These are phyloP conservation scores for Pyrocoelia pectoralis DNA, from an alignment of 2,888 invertebrate species.

Conservation along the genomic window DNA sequence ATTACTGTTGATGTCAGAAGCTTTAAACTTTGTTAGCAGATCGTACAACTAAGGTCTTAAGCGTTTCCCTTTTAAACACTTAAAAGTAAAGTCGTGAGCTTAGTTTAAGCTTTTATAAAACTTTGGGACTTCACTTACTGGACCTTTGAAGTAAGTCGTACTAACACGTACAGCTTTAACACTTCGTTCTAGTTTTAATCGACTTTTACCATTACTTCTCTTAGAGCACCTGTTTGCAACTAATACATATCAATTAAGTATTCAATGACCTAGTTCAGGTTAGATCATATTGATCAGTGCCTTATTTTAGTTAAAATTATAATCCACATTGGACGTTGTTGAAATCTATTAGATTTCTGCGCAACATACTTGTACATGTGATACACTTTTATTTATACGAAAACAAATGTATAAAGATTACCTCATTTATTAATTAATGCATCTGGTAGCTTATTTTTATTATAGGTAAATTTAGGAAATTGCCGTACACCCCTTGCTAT, in stretches of 20 bases:
- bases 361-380: constrained; percentile 7
- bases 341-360: constrained; percentile 22
- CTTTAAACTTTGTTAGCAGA: no score
- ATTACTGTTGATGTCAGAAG: no score
- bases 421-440: constrained; percentile 15
- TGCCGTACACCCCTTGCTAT: constrained; percentile 1
- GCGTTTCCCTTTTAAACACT: no score
- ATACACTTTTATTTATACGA: neutral
- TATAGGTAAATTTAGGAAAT: neutral
- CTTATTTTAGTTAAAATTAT: constrained; percentile 62
- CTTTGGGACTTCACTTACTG: no score
- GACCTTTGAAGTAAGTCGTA: no score
- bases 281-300: constrained; percentile 67
- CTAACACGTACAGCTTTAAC: no score
- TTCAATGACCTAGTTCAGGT: constrained; percentile 42
- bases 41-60: no score
- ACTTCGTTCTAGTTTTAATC: neutral
- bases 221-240: constrained; percentile 9
- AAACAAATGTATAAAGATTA: neutral
- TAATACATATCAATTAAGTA: constrained; percentile 22
- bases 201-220: neutral
- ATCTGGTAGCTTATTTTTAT: neutral
- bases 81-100: no score
- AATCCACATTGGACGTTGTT: constrained; percentile 68
- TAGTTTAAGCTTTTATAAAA: no score